Percentiles rank a stretch among this genome's conserved stretches.
phyloP scores from a whole-genome alignment of 2,888 invertebrate genomes.

The Trissolcus japonicus region DNA sequence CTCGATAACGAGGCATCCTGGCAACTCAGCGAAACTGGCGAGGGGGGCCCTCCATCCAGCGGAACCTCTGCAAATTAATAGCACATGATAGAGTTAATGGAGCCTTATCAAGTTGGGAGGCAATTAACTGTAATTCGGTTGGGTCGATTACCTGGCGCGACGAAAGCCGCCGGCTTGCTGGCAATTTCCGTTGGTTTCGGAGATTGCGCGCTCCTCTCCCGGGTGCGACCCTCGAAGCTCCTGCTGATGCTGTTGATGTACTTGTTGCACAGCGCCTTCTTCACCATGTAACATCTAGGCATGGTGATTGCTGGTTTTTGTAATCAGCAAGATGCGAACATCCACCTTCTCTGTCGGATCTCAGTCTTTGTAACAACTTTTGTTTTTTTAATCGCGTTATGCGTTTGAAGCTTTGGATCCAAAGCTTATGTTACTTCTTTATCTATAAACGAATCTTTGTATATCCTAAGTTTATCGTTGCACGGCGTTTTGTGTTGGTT shows the following conservation, averaged over 20 bases:
- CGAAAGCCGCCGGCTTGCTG: conserved; percentile 62
- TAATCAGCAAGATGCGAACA: conserved; percentile 20
- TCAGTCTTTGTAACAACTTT: conserved; percentile 44
- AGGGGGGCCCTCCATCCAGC: background rate
- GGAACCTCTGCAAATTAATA: conserved; percentile 41
- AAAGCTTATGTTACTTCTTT: background rate
- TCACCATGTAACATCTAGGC: conserved; percentile 88
- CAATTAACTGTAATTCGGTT: background rate
- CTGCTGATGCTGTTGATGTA: conserved; percentile 73
- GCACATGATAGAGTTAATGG: background rate
- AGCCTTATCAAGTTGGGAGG: background rate
- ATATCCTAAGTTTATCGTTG: conserved; percentile 65
- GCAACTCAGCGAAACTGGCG: conserved; percentile 1
- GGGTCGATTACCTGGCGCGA: conserved; percentile 64
- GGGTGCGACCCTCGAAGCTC: conserved; percentile 72
- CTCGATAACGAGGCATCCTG: conserved; percentile 3
- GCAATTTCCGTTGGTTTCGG: conserved; percentile 63
- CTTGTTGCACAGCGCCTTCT: conserved; percentile 80
- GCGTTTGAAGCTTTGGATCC: no score
- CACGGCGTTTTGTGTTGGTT: conserved; percentile 56
- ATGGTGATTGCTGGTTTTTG: conserved; percentile 71
- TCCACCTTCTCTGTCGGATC: conserved; percentile 4
- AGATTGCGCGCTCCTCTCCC: conserved; percentile 69
- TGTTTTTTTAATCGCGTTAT: no score
- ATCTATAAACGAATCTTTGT: conserved; percentile 37